These are phyloP conservation scores for Cybosia mesomella DNA, from an alignment of 2,888 invertebrate genomes.

Conservation along the genomic window DNA sequence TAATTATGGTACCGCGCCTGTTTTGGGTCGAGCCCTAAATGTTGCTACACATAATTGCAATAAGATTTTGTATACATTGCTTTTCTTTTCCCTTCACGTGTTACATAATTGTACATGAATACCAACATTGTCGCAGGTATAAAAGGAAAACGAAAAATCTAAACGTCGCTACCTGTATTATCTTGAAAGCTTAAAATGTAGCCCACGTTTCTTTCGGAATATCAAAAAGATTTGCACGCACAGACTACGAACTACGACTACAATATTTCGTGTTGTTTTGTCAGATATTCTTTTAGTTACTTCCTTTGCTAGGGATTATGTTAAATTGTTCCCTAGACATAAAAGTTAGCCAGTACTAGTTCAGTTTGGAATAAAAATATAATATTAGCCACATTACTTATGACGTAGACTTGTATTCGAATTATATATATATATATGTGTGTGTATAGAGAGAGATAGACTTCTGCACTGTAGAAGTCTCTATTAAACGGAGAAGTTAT, in stretches of 20 bases:
- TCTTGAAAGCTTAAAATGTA: slow-evolving; percentile 23
- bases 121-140: slow-evolving; percentile 20
- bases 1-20: no score
- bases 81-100: slow-evolving; percentile 18
- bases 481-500: no score
- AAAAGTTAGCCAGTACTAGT: not conserved
- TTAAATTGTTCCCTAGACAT: not conserved
- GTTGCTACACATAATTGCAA: not conserved
- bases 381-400: no score
- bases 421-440: no score
- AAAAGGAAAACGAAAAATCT: slow-evolving; percentile 30
- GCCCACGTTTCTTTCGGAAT: slow-evolving; percentile 23
- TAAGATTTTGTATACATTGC: not conserved
- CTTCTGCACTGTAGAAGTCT: no score
- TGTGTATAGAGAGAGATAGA: no score
- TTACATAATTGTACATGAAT: slow-evolving; percentile 23
- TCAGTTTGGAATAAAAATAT: not conserved
- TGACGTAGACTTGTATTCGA: no score
- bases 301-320: not conserved
- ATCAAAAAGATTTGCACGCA: slow-evolving; percentile 30
- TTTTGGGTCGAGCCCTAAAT: not conserved
- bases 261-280: slow-evolving; percentile 17
- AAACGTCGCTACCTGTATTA: slow-evolving; percentile 13
- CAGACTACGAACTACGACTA: slow-evolving; percentile 15
- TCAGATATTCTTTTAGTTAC: slow-evolving; percentile 10